These are phyloP conservation scores for Rhagonycha lutea DNA, from an alignment of 2,888 invertebrate genomes.

Conservation along the genomic window DNA sequence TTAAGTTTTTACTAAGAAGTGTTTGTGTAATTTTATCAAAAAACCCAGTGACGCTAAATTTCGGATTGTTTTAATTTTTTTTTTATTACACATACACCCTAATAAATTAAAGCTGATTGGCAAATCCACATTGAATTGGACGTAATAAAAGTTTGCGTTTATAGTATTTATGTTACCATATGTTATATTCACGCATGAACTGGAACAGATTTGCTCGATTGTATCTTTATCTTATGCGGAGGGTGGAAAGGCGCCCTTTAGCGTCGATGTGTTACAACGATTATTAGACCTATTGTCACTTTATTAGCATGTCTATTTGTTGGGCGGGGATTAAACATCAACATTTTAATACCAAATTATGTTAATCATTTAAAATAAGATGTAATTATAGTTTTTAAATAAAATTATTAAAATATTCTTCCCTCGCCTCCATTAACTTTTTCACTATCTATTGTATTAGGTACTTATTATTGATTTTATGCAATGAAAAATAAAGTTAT, in stretches of 20 bases:
- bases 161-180: constrained; percentile 32
- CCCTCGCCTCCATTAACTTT: no score
- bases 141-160: constrained; percentile 25
- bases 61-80: not conserved
- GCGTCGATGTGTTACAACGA: constrained; percentile 36
- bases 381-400: not conserved
- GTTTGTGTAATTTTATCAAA: not conserved
- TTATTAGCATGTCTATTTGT: constrained; percentile 31
- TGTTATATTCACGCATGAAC: constrained; percentile 34
- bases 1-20: not conserved
- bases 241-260: constrained; percentile 35
- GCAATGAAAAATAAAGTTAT: no score
- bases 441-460: no score
- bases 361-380: not conserved
- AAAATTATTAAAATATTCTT: not conserved
- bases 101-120: not conserved
- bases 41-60: not conserved
- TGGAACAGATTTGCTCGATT: constrained; percentile 39
- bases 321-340: constrained; percentile 8
- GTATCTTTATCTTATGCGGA: constrained; percentile 37
- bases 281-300: constrained; percentile 39
- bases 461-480: no score
- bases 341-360: not conserved
- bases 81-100: not conserved
- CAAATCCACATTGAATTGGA: constrained; percentile 6